These are phyloP conservation scores for Bugula neritina DNA, from an alignment of 2,888 invertebrate genomes.

Conservation along the genomic window DNA sequence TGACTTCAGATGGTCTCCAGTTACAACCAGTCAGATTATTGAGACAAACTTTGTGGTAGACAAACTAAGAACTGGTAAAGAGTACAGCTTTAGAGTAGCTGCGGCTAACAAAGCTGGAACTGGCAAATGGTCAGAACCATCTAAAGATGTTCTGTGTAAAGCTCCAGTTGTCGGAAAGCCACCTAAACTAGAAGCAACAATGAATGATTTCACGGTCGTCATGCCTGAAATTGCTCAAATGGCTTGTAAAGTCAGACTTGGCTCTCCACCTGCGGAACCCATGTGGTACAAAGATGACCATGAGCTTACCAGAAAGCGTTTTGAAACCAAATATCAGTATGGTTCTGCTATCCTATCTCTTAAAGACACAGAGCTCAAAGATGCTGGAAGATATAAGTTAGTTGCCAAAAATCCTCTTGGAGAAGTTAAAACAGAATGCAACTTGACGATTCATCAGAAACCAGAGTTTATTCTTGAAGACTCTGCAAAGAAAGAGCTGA, in stretches of 20 bases:
- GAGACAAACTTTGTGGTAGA: slow-evolving; percentile 9
- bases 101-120: slow-evolving; percentile 83
- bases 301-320: neutral
- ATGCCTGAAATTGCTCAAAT: slow-evolving; percentile 45
- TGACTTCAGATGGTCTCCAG: slow-evolving; percentile 26
- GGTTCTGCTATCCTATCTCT: neutral
- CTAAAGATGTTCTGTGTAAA: neutral
- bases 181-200: slow-evolving; percentile 42
- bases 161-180: slow-evolving; percentile 40
- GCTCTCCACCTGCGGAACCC: slow-evolving; percentile 46
- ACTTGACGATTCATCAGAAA: slow-evolving; percentile 29
- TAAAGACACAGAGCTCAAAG: neutral
- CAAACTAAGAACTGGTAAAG: slow-evolving; percentile 37
- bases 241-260: slow-evolving; percentile 44
- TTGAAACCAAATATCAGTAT: neutral
- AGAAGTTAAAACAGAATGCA: slow-evolving; percentile 29
- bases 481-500: slow-evolving; percentile 4
- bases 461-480: slow-evolving; percentile 26
- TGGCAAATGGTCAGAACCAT: slow-evolving; percentile 56
- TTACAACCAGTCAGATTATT: slow-evolving; percentile 31
- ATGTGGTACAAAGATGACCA: slow-evolving; percentile 37
- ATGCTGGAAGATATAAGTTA: slow-evolving; percentile 37
- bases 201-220: slow-evolving; percentile 41
- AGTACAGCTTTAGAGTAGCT: slow-evolving; percentile 77
- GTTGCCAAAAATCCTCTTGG: slow-evolving; percentile 37